phyloP scores from a whole-genome alignment of 2,797 vertebrate genomes.

The Trichosurus vulpecula region DNA sequence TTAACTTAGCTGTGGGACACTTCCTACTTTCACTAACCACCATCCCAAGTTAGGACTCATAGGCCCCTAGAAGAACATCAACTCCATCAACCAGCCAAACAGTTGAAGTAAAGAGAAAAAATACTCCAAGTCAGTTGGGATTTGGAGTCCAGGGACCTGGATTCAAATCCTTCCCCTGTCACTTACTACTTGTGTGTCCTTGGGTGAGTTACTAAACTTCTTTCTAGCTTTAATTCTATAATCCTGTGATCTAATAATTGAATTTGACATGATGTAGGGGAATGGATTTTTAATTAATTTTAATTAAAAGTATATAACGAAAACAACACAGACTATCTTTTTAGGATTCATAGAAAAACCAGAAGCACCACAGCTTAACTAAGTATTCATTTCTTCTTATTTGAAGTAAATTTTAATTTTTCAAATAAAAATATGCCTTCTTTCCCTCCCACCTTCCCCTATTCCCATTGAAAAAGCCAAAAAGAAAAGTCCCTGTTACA shows the following conservation, averaged over 20 bases:
- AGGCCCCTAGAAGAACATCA: not conserved
- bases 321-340: slow-evolving; percentile 11
- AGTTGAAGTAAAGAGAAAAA: not conserved
- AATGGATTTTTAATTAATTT: not conserved
- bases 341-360: slow-evolving; percentile 14
- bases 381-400: not conserved
- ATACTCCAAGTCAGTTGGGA: not conserved
- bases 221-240: not conserved
- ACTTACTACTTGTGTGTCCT: not conserved
- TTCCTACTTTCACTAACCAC: not conserved
- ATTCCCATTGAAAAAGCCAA: not conserved
- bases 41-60: not conserved
- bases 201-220: not conserved
- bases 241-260: slow-evolving; percentile 1
- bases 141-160: not conserved
- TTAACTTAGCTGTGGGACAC: not conserved
- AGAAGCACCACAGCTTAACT: slow-evolving; percentile 24
- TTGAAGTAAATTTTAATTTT: not conserved
- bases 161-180: not conserved
- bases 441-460: not conserved
- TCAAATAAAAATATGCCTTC: not conserved
- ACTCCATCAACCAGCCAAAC: not conserved
- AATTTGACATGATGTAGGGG: not conserved
- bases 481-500: not conserved
- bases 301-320: not conserved